Evolutionary conservation across 1,140 invertebrate species (phyloP), one percentile per base, ranked within the genome.

Genomic region (Nasonia vitripennis): DNA sequence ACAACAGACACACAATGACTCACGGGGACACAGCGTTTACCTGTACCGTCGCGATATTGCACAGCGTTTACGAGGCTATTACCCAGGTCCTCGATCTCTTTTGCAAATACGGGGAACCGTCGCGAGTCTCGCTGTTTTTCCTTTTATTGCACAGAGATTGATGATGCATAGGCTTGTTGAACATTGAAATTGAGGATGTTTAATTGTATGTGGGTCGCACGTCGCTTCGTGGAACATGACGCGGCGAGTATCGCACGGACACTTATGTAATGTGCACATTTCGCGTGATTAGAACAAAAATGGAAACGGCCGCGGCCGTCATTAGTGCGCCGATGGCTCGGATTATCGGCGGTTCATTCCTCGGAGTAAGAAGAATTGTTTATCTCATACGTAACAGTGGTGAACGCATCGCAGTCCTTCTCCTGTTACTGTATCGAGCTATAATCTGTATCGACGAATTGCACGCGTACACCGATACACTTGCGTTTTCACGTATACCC

Each of bases 1-100:
- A 27, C 6, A 70, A 27, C 68, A 70, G 23, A 27, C 17, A 14
- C 31, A 31, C 23, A 31, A 71, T 71, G 68, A 71, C 23, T 71
- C 68, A 71, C 31, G 68, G 27, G 67, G 27, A 70, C 67, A 70
- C 67, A 70, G 7, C 31, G 68, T 34, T 71, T 34, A 31, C 27
- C 3, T 71, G 68, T 27, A 71, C 1, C 27, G 27, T 14, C 27
- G 55, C 55, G 68, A 68, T 23, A 68, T 68, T 31, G 68, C 68
- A 71, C 68, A 34, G 68, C 68, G 9, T 71, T 71, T 71, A 71
- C 14, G 68, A 62, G 55, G 17, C 55, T 62, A 62, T 62, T 62
- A 62, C 20, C 27, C 27, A 14, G 27, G 68, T 71, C 68, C 68
- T 71, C 68, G 23, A 27, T 71, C 68, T 71, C 68, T 62, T 51